phyloP scores from a whole-genome alignment of 2,113 vertebrate genomes.

The Rhodinocichla rosea region DNA sequence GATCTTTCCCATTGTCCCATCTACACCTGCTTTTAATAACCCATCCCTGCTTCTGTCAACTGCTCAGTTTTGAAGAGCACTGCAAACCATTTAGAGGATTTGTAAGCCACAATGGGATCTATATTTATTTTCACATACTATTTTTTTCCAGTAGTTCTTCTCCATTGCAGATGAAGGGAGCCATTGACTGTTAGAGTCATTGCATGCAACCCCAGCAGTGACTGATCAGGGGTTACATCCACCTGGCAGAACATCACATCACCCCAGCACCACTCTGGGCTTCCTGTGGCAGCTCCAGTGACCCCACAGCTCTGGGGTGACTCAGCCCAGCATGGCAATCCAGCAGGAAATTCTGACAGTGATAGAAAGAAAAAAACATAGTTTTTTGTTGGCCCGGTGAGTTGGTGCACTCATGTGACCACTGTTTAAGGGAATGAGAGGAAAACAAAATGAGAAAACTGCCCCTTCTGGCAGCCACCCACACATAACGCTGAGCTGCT shows the following conservation, averaged over 20 bases:
- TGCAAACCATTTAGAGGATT: neutral
- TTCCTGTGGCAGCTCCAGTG: neutral
- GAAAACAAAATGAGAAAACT: slow-evolving; percentile 22
- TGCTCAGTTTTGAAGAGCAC: neutral
- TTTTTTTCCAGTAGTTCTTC: neutral
- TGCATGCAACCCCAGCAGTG: neutral
- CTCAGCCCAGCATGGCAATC: neutral
- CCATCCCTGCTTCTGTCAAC: neutral
- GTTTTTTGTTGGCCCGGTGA: neutral
- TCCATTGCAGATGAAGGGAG: neutral
- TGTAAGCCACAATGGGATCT: neutral
- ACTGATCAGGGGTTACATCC: neutral
- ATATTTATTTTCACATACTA: neutral
- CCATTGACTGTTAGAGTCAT: neutral
- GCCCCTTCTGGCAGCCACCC: neutral
- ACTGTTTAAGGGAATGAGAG: neutral
- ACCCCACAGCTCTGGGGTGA: neutral
- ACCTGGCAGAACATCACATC: neutral
- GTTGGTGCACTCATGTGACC: neutral
- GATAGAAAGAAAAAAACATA: neutral
- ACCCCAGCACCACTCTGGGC: neutral
- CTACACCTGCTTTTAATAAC: neutral
- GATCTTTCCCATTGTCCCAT: neutral
- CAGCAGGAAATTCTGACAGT: neutral
- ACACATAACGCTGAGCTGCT: neutral